Evolutionary conservation across 2,888 invertebrate species (phyloP).

Genomic region (Drosophila ezoana): DNA sequence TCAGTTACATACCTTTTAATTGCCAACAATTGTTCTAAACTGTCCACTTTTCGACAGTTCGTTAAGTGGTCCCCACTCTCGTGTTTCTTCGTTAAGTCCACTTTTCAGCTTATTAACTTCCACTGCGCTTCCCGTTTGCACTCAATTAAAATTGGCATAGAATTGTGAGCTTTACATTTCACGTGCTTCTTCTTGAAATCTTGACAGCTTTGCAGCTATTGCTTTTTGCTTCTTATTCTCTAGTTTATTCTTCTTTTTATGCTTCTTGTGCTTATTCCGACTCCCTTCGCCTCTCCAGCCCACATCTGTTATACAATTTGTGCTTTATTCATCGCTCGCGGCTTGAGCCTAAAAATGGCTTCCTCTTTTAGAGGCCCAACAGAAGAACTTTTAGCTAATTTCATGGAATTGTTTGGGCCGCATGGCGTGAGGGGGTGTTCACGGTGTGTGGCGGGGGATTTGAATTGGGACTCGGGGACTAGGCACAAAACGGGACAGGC

Average conservation of each 20-base stretch:
- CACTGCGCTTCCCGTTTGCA: conserved; percentile 51
- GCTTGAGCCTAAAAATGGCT: conserved; percentile 75
- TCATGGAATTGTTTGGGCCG: conserved; percentile 71
- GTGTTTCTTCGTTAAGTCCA: conserved; percentile 33
- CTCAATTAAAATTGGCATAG: conserved; percentile 75
- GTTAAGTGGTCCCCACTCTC: background rate
- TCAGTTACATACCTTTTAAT: conserved; percentile 56
- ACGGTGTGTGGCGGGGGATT: background rate
- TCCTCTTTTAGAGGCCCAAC: conserved; percentile 34
- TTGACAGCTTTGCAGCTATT: conserved; percentile 25
- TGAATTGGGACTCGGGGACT: conserved; percentile 21
- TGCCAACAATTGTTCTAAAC: conserved; percentile 57
- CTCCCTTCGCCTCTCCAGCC: conserved; percentile 54
- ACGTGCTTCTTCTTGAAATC: conserved; percentile 40
- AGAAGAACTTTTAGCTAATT: conserved; percentile 73
- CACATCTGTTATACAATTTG: conserved; percentile 68
- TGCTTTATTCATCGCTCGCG: conserved; percentile 62
- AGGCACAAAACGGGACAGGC: conserved; percentile 41
- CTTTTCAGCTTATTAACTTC: conserved; percentile 69
- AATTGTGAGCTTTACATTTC: conserved; percentile 61
- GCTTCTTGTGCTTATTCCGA: conserved; percentile 29
- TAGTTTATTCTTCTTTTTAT: background rate
- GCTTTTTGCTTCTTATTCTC: conserved; percentile 8
- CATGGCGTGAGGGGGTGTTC: background rate
- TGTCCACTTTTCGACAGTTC: conserved; percentile 19